Percentiles rank a stretch among this genome's conserved stretches.
Evolutionary conservation across 1,140 invertebrate species (phyloP).

Genomic region (Lucilia cuprina): DNA sequence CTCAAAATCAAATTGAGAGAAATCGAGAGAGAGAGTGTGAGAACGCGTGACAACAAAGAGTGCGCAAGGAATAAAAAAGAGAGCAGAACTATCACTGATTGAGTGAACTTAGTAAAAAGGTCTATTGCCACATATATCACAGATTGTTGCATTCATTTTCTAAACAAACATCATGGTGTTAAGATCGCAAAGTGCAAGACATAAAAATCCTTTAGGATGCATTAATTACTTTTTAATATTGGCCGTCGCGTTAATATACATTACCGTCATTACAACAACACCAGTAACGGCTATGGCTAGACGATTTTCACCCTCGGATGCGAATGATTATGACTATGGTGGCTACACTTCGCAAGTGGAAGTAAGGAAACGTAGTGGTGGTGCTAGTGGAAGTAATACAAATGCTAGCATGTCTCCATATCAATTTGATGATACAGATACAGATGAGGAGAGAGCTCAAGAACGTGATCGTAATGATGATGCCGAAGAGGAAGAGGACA

Average conservation of each 20-base stretch:
- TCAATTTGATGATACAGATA: background rate
- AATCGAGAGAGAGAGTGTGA: background rate
- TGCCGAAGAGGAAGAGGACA: background rate
- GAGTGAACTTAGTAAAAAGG: background rate
- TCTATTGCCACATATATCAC: background rate
- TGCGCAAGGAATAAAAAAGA: background rate
- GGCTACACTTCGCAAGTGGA: conserved; percentile 35
- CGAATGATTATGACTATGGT: conserved; percentile 33
- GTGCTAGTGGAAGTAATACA: background rate
- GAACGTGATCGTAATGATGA: background rate
- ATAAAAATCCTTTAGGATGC: background rate
- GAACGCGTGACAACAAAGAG: background rate
- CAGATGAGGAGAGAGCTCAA: background rate
- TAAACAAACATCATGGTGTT: conserved; percentile 15
- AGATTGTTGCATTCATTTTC: background rate
- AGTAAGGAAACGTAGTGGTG: conserved; percentile 40
- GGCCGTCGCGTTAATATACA: background rate
- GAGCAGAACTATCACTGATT: background rate
- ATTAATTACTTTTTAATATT: background rate
- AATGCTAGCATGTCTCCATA: background rate
- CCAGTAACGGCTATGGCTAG: background rate
- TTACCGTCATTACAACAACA: background rate
- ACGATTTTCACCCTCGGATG: conserved; percentile 25
- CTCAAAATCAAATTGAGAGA: background rate
- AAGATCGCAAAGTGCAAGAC: background rate